Base-by-base conservation (phyloP, 2,797 vertebrate genomes). In the Sebastiscus tertius region DNA sequence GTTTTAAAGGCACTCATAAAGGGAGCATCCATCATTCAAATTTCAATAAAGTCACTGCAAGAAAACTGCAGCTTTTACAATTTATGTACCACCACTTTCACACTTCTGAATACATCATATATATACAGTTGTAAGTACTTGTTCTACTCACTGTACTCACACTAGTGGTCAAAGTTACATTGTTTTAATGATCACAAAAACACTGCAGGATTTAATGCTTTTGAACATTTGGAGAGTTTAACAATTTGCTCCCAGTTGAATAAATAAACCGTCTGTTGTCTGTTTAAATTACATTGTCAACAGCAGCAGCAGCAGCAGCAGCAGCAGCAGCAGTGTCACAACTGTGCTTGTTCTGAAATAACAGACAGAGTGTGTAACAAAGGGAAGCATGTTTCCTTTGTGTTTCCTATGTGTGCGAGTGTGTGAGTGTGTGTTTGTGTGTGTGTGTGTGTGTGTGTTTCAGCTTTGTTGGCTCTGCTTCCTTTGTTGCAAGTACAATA, bases 401-500 rank as follows among this genome's bases (percentile, higher is more conserved):
- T 93, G 86, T 73, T 87, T 83, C 81, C 64, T 77, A 59, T 75
- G 72, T 82, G 81, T 72, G 20, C 72, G 72, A 80, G 80, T 77
- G 20, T 77, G 61, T 76, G 68, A 80, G 80, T 77, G 20, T 77
- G 61, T 76, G 71, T 82, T 79, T 77, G 20, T 79, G 26, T 27
- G 61, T 76, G 71, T 77, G 61, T 76, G 71, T 77, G 61, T 76
- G 72, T 82, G 82, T 81, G 83, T 59, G 67, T 80, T 79, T 84
- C 82, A 75, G 89, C 83, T 90, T 82, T 86, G 88, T 88, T 84
- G 90, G 72, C 80, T 88, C 76, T 59, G 29, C 80, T 92, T 46
- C 86, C 90, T 93, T 93, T 93, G 92, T 93, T 91, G 46, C 60
- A 24, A 78, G 77, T 33, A 90, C 84, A 88, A 89, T 78, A 61